Conservation (phyloP, 2,797 vertebrate species). For the Labeo calbasu region DNA sequence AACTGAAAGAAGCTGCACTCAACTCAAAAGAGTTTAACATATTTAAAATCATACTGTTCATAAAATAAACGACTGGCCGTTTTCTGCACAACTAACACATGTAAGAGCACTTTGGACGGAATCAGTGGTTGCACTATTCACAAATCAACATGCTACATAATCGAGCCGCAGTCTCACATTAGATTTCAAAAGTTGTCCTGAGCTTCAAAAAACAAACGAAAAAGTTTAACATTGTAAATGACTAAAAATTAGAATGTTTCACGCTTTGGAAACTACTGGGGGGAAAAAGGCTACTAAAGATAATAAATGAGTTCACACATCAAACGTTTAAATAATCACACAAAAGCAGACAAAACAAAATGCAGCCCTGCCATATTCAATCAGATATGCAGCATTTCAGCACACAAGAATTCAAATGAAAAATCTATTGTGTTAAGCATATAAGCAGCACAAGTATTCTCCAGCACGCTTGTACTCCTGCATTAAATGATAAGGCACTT, state of each 20-base stretch:
- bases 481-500: constrained; percentile 47
- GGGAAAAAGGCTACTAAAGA: constrained; percentile 41
- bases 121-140: constrained; percentile 67
- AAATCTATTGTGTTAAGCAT: constrained; percentile 60
- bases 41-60: constrained; percentile 49
- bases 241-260: constrained; percentile 11
- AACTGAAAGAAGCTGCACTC: constrained; percentile 62
- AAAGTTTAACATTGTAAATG: constrained; percentile 21
- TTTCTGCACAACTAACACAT: constrained; percentile 60
- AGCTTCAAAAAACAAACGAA: constrained; percentile 58
- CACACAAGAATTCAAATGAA: constrained; percentile 52
- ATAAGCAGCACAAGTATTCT: constrained; percentile 18
- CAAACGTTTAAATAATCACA: constrained; percentile 21
- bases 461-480: background rate
- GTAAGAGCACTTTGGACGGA: constrained; percentile 57
- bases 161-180: background rate
- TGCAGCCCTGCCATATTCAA: background rate
- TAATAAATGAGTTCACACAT: constrained; percentile 8
- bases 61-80: constrained; percentile 41
- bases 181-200: constrained; percentile 45
- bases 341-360: constrained; percentile 3
- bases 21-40: constrained; percentile 62
- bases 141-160: constrained; percentile 53
- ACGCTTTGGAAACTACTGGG: constrained; percentile 53
- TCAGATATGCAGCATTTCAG: constrained; percentile 48